Evolutionary conservation across 2,113 vertebrate species (phyloP).

Genomic region (Plectropomus leopardus): DNA sequence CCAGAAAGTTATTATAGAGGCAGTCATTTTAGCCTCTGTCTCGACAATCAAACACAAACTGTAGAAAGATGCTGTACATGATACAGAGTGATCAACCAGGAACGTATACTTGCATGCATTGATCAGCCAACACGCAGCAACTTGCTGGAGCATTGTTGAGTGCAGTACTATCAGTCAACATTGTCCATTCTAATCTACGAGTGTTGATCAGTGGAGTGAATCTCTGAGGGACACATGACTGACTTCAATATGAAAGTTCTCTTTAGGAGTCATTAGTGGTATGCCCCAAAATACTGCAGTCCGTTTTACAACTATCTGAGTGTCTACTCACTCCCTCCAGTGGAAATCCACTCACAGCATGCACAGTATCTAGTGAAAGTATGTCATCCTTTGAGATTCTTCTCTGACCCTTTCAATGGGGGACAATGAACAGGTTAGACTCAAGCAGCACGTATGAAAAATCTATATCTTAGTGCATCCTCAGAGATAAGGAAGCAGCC

Average conservation of each 20-base stretch:
- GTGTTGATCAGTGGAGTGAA: not conserved
- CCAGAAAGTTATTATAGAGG: conserved; percentile 1
- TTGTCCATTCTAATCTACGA: not conserved
- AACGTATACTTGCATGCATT: not conserved
- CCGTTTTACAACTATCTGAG: not conserved
- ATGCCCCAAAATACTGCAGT: conserved; percentile 3
- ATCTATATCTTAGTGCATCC: conserved; percentile 17
- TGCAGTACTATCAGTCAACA: not conserved
- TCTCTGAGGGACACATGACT: not conserved
- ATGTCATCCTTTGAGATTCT: not conserved
- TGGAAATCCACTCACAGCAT: not conserved
- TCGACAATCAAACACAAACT: not conserved
- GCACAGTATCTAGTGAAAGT: not conserved
- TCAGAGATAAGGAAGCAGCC: conserved; percentile 60
- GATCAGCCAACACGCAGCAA: not conserved
- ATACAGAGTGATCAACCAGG: not conserved
- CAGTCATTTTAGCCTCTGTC: not conserved
- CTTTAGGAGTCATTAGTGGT: not conserved
- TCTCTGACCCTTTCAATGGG: not conserved
- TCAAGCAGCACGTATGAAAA: conserved; percentile 5
- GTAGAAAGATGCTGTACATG: not conserved
- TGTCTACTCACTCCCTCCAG: not conserved
- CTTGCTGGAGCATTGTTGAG: not conserved
- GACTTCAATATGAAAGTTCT: not conserved
- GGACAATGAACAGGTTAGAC: conserved; percentile 18